Percentiles rank a stretch among this genome's conserved stretches.
phyloP scores from a whole-genome alignment of 1,140 invertebrate species.

The Sitodiplosis mosellana region DNA sequence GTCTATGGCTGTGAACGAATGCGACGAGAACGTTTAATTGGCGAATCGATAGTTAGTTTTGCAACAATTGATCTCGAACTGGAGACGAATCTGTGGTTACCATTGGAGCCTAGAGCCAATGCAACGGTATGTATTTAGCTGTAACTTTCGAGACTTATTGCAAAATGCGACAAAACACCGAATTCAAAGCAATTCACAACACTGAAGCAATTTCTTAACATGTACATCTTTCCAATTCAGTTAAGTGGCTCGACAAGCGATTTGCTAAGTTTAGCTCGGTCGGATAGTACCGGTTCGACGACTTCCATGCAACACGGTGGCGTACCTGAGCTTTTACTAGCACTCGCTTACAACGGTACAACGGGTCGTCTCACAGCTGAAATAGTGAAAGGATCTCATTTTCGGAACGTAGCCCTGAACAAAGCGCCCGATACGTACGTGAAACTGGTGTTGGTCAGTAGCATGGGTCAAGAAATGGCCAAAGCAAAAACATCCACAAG shows the following conservation, averaged over 20 bases:
- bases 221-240: conserved; percentile 11
- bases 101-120: conserved; percentile 62
- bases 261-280: conserved; percentile 61
- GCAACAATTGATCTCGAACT: conserved; percentile 71
- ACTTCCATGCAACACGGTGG: conserved; percentile 80
- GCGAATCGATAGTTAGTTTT: conserved; percentile 78
- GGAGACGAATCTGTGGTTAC: conserved; percentile 76
- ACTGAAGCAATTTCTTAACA: too few species aligned
- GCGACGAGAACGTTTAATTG: conserved; percentile 72
- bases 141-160: too few species aligned
- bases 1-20: conserved; percentile 81
- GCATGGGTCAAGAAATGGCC: conserved; percentile 80
- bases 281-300: conserved; percentile 81
- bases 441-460: conserved; percentile 76
- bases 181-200: too few species aligned
- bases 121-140: conserved; percentile 62
- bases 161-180: too few species aligned
- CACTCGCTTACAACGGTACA: conserved; percentile 79
- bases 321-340: conserved; percentile 73
- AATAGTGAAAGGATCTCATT: conserved; percentile 80
- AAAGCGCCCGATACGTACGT: conserved; percentile 85
- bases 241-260: conserved; percentile 33
- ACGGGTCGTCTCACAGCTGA: conserved; percentile 85
- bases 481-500: conserved; percentile 78
- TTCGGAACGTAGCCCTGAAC: conserved; percentile 52